phyloP scores from a whole-genome alignment of 2,888 invertebrate species.

The Polyploca ridens region DNA sequence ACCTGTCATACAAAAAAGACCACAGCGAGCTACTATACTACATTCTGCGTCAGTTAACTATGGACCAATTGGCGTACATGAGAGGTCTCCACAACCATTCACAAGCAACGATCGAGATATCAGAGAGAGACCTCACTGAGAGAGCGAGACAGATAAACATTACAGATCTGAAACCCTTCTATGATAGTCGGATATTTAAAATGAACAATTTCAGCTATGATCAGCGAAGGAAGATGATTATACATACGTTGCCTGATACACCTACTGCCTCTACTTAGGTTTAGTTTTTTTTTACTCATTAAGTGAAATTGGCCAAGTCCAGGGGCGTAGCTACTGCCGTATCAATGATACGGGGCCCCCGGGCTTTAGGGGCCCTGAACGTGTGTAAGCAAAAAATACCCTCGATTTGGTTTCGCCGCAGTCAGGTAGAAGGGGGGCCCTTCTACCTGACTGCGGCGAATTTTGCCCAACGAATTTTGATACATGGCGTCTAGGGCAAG shows the following conservation, averaged over 20 bases:
- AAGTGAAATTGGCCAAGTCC: background rate
- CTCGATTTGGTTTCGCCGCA: too few species aligned
- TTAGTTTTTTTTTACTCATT: background rate
- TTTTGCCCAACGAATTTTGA: too few species aligned
- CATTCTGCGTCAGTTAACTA: conserved; percentile 95
- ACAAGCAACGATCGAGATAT: conserved; percentile 91
- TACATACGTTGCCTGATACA: conserved; percentile 90
- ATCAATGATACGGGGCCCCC: too few species aligned
- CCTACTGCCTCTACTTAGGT: conserved; percentile 41
- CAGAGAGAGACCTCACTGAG: conserved; percentile 86
- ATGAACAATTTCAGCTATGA: conserved; percentile 95
- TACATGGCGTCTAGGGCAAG: too few species aligned
- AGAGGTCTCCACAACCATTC: conserved; percentile 87
- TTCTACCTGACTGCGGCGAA: too few species aligned
- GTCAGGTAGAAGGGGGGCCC: too few species aligned
- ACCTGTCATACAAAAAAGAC: conserved; percentile 96
- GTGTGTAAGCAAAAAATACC: too few species aligned
- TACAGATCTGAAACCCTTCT: conserved; percentile 94
- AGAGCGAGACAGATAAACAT: conserved; percentile 97
- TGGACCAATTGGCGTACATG: conserved; percentile 95
- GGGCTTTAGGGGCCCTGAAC: too few species aligned
- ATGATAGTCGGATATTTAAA: conserved; percentile 94
- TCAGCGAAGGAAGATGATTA: conserved; percentile 91
- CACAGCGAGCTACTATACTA: conserved; percentile 98
- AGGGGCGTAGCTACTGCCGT: too few species aligned